These are phyloP conservation scores for Rhysida immarginata DNA, from an alignment of 1,140 invertebrate species.

Conservation along the genomic window DNA sequence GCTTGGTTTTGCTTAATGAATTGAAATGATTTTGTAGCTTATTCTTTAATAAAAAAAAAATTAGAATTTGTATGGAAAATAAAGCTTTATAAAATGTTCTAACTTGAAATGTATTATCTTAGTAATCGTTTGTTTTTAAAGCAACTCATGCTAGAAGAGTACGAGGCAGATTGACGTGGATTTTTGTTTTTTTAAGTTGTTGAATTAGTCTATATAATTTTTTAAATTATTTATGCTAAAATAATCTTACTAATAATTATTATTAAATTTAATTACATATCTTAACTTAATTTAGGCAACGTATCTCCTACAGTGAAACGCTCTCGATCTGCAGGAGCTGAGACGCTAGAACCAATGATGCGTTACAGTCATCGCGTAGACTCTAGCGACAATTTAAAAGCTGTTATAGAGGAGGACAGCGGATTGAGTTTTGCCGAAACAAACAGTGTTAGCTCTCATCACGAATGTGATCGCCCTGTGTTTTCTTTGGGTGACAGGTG, in stretches of 20 bases:
- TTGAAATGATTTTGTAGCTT: no score
- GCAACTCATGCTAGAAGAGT: no score
- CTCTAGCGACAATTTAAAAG: neutral
- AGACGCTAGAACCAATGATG: neutral
- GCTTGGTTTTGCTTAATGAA: no score
- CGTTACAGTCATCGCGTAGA: neutral
- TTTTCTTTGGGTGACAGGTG: conserved; percentile 4
- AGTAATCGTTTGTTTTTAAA: no score
- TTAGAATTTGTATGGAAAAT: no score
- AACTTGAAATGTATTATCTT: no score
- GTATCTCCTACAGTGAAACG: conserved; percentile 3
- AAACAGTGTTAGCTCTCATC: neutral
- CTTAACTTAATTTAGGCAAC: neutral
- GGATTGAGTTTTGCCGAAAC: neutral
- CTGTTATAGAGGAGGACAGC: conserved; percentile 1
- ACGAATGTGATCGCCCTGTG: neutral
- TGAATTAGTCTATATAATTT: neutral
- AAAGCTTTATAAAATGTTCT: no score
- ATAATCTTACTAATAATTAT: neutral
- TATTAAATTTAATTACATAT: neutral
- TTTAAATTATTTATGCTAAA: neutral
- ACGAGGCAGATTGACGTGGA: no score
- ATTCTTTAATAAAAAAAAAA: no score
- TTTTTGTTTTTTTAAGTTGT: neutral
- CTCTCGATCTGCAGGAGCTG: conserved; percentile 3